These are phyloP conservation scores for Tenodera sinensis DNA, from an alignment of 2,888 invertebrate genomes.

Conservation along the genomic window DNA sequence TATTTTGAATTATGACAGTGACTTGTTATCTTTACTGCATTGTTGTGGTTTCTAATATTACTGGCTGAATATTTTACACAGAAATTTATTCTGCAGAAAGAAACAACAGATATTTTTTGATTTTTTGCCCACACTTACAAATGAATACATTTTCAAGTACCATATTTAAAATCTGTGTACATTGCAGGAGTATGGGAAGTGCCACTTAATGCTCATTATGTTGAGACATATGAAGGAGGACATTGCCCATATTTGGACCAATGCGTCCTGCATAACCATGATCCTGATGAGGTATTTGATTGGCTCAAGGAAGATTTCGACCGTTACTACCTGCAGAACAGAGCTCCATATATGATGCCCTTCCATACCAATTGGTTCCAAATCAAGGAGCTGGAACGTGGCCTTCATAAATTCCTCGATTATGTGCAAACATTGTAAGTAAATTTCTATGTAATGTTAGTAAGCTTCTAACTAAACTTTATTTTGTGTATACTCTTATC, in stretches of 20 bases:
- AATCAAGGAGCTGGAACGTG: slow-evolving; percentile 75
- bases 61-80: no score
- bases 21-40: no score
- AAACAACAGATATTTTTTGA: no score
- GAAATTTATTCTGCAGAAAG: no score
- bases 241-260: slow-evolving; percentile 91
- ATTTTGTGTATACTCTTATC: no score
- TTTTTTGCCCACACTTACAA: no score
- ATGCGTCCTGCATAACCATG: slow-evolving; percentile 86
- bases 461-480: no score
- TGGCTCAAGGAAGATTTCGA: slow-evolving; percentile 89
- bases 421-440: slow-evolving; percentile 73
- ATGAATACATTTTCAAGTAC: no score
- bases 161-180: no score
- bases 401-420: slow-evolving; percentile 79
- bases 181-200: slow-evolving; percentile 82
- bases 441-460: not conserved
- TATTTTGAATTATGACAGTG: no score
- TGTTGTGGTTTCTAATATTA: no score
- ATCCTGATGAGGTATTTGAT: slow-evolving; percentile 68
- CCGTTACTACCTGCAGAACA: slow-evolving; percentile 79
- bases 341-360: slow-evolving; percentile 91
- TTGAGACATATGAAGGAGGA: slow-evolving; percentile 84
- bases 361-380: slow-evolving; percentile 97
- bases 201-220: slow-evolving; percentile 84